Percentiles rank a stretch among this genome's conserved stretches.
These are phyloP conservation scores for Colletes gigas DNA, from an alignment of 1,140 invertebrate genomes.

Conservation along the genomic window DNA sequence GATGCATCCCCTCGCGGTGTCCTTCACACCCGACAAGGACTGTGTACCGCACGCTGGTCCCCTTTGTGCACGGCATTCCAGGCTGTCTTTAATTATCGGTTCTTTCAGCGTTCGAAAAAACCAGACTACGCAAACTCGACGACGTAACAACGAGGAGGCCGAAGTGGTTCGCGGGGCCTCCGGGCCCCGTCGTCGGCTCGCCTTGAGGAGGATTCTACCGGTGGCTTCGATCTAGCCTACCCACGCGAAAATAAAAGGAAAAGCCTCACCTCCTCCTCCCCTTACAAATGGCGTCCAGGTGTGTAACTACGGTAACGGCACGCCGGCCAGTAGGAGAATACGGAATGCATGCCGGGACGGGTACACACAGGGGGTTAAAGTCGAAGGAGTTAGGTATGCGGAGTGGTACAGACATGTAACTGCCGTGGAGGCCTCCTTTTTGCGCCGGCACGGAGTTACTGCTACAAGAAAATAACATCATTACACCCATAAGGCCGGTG, in stretches of 20 bases:
- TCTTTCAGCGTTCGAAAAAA: constrained; percentile 16
- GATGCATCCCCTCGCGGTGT: background rate
- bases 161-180: constrained; percentile 3
- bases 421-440: constrained; percentile 62
- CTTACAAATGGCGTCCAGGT: constrained; percentile 61
- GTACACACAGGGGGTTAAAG: constrained; percentile 54
- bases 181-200: constrained; percentile 53
- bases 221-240: constrained; percentile 55
- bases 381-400: constrained; percentile 61
- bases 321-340: constrained; percentile 52
- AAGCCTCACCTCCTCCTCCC: background rate
- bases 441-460: constrained; percentile 61
- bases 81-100: constrained; percentile 66
- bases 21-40: constrained; percentile 5
- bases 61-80: constrained; percentile 60
- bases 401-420: constrained; percentile 65
- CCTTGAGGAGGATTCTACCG: constrained; percentile 38
- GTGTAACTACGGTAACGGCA: constrained; percentile 65
- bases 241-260: constrained; percentile 59
- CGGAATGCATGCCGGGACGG: constrained; percentile 57
- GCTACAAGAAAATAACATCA: constrained; percentile 76
- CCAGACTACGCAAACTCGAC: constrained; percentile 7
- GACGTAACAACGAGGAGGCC: constrained; percentile 41
- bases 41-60: background rate
- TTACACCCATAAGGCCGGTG: constrained; percentile 65